Evolutionary conservation across 2,888 invertebrate genomes (phyloP).

Genomic region (Pyrocoelia pectoralis): DNA sequence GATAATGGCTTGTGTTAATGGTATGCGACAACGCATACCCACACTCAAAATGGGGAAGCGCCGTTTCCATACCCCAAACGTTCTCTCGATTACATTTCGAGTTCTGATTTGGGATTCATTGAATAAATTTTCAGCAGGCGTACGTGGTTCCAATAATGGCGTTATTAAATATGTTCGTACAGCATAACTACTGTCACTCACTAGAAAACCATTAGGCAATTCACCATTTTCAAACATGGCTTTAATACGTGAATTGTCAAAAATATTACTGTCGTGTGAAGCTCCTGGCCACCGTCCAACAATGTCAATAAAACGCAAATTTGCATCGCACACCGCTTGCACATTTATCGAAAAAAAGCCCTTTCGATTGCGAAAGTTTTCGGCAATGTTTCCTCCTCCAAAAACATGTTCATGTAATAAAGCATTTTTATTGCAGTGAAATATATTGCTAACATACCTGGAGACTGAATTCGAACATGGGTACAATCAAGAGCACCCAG

Average conservation of each 20-base stretch:
- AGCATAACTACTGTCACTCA: slow-evolving; percentile 3
- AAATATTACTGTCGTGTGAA: neutral
- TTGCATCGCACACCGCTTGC: neutral
- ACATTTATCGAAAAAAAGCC: neutral
- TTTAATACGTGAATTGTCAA: neutral
- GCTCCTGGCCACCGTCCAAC: neutral
- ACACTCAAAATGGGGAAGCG: neutral
- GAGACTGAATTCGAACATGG: slow-evolving; percentile 31
- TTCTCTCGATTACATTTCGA: neutral
- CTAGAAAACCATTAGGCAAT: neutral
- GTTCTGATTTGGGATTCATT: slow-evolving; percentile 9
- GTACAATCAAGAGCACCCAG: slow-evolving; percentile 19
- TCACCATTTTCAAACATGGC: neutral
- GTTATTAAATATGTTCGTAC: neutral
- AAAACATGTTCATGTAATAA: neutral
- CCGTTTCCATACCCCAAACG: neutral
- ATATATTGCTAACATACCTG: slow-evolving; percentile 12
- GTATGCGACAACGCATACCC: too few relatives aligned
- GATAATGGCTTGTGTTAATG: too few relatives aligned
- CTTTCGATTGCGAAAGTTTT: neutral
- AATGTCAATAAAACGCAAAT: neutral
- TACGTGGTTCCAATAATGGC: neutral
- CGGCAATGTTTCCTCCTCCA: neutral
- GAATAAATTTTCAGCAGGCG: neutral
- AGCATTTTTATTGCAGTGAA: neutral